A percentile compares a stretch with the other conserved stretches of the same genome.
These are phyloP conservation scores for Amia ocellicauda DNA, from an alignment of 2,113 vertebrate species.

Conservation along the genomic window DNA sequence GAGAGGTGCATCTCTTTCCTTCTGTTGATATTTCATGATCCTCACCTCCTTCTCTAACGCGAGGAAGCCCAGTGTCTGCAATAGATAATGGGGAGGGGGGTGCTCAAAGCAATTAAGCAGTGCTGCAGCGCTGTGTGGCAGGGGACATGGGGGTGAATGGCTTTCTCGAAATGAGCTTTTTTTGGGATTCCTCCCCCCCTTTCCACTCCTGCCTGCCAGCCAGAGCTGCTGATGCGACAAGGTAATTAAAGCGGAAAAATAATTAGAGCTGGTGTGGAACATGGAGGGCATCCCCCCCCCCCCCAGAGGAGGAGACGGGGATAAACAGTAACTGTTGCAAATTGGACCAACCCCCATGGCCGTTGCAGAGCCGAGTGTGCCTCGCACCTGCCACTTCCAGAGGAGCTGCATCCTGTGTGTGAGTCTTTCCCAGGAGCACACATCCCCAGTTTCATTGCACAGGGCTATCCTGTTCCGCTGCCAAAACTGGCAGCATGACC, in stretches of 20 bases:
- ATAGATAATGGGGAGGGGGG: background rate
- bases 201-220: background rate
- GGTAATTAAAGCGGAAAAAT: slow-evolving; percentile 60
- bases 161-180: slow-evolving; percentile 93
- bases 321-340: slow-evolving; percentile 19
- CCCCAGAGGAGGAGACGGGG: slow-evolving; percentile 15
- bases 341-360: background rate
- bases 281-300: too few species aligned
- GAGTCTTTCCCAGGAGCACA: background rate
- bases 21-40: too few species aligned
- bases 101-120: background rate
- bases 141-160: background rate
- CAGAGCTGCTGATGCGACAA: slow-evolving; percentile 40
- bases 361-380: too few species aligned
- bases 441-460: background rate
- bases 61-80: too few species aligned
- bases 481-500: too few species aligned
- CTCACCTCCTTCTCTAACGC: too few species aligned
- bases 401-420: background rate
- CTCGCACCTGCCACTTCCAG: background rate
- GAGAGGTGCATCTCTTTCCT: too few species aligned
- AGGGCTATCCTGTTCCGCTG: background rate
- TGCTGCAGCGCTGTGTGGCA: background rate
- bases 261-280: slow-evolving; percentile 36
- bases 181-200: slow-evolving; percentile 68